Percentiles rank a stretch among this genome's conserved stretches.
Conservation (phyloP, 2,888 invertebrate species). For the Lacanobia oleracea region DNA sequence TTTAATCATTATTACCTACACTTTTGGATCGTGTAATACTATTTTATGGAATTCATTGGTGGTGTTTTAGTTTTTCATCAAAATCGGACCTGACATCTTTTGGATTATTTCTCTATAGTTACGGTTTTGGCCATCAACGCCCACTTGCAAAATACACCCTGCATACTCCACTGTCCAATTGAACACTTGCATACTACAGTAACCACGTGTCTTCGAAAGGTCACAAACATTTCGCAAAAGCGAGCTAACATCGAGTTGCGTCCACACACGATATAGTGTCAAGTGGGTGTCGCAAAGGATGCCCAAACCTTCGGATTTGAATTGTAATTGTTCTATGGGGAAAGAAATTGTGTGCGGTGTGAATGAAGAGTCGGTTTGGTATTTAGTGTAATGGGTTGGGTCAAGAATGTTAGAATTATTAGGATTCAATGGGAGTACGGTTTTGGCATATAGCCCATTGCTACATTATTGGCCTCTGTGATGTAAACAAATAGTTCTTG, state of each 20-base stretch:
- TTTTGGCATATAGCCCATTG: conserved; percentile 30
- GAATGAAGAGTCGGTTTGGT: conserved; percentile 26
- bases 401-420: not conserved
- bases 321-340: conserved; percentile 62
- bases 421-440: conserved; percentile 5
- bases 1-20: no score
- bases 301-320: conserved; percentile 49
- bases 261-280: conserved; percentile 53
- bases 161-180: not conserved
- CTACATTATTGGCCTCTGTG: not conserved
- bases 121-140: no score
- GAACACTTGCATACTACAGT: not conserved
- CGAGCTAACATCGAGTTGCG: conserved; percentile 46
- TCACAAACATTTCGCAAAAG: conserved; percentile 57
- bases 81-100: no score
- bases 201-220: conserved; percentile 45
- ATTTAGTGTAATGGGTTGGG: conserved; percentile 23
- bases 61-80: no score
- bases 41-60: no score
- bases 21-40: no score
- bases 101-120: no score
- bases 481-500: conserved; percentile 4
- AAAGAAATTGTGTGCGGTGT: conserved; percentile 43
- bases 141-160: not conserved
- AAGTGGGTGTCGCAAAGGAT: conserved; percentile 56